Base-by-base conservation (phyloP, 2,797 vertebrate genomes). In the Manis javanica region DNA sequence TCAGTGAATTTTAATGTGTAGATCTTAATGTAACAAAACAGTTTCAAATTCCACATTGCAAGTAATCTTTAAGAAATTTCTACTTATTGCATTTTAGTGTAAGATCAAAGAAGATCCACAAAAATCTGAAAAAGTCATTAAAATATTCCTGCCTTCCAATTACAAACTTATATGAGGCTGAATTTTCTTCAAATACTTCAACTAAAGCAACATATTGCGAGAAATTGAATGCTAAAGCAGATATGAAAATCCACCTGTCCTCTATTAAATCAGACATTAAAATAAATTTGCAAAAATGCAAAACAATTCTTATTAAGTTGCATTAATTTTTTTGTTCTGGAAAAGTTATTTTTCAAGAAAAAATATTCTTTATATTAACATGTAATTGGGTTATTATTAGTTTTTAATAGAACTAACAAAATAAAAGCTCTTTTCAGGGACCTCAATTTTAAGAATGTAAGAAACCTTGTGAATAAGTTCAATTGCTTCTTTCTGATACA, bases 11-110 rank as follows among this genome's bases (percentile, higher is more conserved):
- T 79, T 95, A 96, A 87, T 83, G 24, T 66, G 46, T 4, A 68
- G n/a, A 91, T 93, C 57, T 93, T 95, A 79, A 78, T 23, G 16
- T 69, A 91, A 88, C 34, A 96, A 93, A 87, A 71, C 57, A 49
- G 46, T 87, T 90, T 83, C 49, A 95, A 92, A 92, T 71, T 69
- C 26, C 6, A 91, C 63, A 66, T 10, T 64, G 55, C 26, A 86
- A 77, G 37, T 66, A 69, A 92, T 4, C 34, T 57, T 72, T 72
- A 71, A 34, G 7, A 83, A 83, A 87, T 78, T 55, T 90, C 71
- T 5, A 69, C 31, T 77, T 87, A 31, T 75, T 94, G 92, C 63
- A 61, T 77, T 96, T 91, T 75, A 66, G n/a, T 84, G 1, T 71
- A 82, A 31, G 53, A 49, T 69, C 11, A 84, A 88, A 91, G 31